Evolutionary conservation across 2,797 vertebrate species (phyloP).

Genomic region (Cyprinodon diabolis): DNA sequence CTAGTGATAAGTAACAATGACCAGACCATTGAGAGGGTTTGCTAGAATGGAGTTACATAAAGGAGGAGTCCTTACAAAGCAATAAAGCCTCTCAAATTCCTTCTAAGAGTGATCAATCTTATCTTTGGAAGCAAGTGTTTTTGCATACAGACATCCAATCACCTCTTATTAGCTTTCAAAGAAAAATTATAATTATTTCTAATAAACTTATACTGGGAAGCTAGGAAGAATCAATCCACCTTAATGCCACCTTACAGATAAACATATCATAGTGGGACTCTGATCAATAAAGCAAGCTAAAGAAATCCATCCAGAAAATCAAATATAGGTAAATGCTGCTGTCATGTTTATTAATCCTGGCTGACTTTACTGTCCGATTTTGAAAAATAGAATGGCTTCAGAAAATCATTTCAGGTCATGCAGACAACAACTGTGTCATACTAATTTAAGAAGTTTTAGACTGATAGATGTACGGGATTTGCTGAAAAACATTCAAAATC

Average conservation of each 20-base stretch:
- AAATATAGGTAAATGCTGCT: conserved; percentile 79
- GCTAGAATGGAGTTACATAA: conserved; percentile 30
- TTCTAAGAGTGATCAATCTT: conserved; percentile 24
- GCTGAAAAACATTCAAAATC: no score
- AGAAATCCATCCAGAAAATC: conserved; percentile 77
- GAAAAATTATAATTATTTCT: conserved; percentile 48
- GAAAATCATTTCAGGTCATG: conserved; percentile 34
- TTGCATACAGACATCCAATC: conserved; percentile 5
- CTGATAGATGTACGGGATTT: no score
- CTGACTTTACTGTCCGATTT: conserved; percentile 46
- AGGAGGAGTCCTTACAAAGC: conserved; percentile 9
- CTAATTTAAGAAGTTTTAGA: not conserved
- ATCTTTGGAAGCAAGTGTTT: conserved; percentile 8
- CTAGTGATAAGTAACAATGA: conserved; percentile 16
- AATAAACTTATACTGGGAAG: conserved; percentile 57
- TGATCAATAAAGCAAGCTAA: conserved; percentile 75
- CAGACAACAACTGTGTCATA: conserved; percentile 24
- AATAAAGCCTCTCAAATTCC: conserved; percentile 14
- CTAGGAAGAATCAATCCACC: conserved; percentile 71
- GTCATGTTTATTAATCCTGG: conserved; percentile 62
- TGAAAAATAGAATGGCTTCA: conserved; percentile 43
- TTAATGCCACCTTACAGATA: conserved; percentile 76
- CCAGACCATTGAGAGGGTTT: conserved; percentile 14
- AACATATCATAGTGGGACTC: conserved; percentile 69
- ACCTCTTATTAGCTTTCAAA: conserved; percentile 6